Conservation (phyloP, 92 coral and sea anemone genomes). For the Zoanthus gigantus region DNA sequence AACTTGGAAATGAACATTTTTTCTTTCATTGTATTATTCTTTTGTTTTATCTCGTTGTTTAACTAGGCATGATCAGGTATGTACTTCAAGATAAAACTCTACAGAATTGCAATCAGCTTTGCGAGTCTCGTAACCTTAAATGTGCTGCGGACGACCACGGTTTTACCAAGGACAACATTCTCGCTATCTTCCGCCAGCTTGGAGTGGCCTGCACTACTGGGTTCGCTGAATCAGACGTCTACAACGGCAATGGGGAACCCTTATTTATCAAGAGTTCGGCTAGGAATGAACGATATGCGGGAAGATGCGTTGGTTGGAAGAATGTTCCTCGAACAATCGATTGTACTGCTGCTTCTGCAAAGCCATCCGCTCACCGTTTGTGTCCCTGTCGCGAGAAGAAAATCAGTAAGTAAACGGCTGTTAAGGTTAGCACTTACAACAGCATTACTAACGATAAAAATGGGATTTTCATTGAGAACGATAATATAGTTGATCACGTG, state of each 20-base stretch:
- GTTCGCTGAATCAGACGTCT: constrained; percentile 21
- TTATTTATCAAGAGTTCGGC: constrained; percentile 19
- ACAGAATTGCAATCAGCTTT: constrained; percentile 20
- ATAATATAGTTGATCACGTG: too few species aligned
- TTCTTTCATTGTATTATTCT: too few species aligned
- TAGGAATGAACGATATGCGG: constrained; percentile 21
- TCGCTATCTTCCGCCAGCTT: constrained; percentile 27
- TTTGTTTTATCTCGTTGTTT: not conserved
- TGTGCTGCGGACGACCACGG: constrained; percentile 27
- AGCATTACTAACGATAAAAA: too few species aligned
- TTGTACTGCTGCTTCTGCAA: constrained; percentile 25
- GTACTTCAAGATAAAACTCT: constrained; percentile 19
- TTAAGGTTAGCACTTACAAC: too few species aligned
- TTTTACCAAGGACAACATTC: constrained; percentile 18
- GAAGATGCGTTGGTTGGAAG: constrained; percentile 44
- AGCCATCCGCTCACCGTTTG: constrained; percentile 29
- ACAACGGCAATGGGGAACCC: constrained; percentile 15
- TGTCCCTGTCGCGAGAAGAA: constrained; percentile 39
- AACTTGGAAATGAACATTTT: too few species aligned
- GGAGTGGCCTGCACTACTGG: constrained; percentile 37
- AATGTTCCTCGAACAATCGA: constrained; percentile 25
- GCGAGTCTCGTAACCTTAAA: constrained; percentile 32
- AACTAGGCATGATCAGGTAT: constrained; percentile 21
- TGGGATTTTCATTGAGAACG: too few species aligned
- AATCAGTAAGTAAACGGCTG: not conserved